These are phyloP conservation scores for Drosophila orosa DNA, from an alignment of 1,140 invertebrate species.

Conservation along the genomic window DNA sequence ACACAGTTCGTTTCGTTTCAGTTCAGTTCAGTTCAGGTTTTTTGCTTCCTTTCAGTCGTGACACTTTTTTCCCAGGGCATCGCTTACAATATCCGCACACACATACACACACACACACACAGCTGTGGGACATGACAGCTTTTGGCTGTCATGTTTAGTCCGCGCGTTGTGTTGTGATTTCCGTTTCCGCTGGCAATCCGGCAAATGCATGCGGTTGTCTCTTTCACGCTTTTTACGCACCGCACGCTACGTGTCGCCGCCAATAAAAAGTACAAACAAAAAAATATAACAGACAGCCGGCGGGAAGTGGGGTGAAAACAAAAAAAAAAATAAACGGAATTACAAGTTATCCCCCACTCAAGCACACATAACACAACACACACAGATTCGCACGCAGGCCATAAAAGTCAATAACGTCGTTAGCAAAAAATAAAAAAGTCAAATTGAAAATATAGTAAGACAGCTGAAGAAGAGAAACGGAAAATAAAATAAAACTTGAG, in stretches of 20 bases:
- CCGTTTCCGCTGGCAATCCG: constrained; percentile 58
- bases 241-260: constrained; percentile 47
- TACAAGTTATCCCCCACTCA: constrained; percentile 45
- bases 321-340: constrained; percentile 41
- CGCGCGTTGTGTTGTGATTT: constrained; percentile 64
- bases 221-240: constrained; percentile 62
- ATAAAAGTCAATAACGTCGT: constrained; percentile 57
- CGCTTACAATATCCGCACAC: constrained; percentile 52
- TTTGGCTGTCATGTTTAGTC: constrained; percentile 64
- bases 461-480: constrained; percentile 14
- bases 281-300: constrained; percentile 29
- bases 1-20: neutral
- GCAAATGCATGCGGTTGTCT: constrained; percentile 54
- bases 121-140: constrained; percentile 58
- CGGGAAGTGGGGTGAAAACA: constrained; percentile 13
- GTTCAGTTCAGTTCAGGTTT: constrained; percentile 36
- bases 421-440: constrained; percentile 51
- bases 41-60: constrained; percentile 39
- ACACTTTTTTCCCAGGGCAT: constrained; percentile 52
- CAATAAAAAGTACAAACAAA: constrained; percentile 58
- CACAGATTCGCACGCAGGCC: constrained; percentile 20
- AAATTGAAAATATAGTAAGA: constrained; percentile 58
- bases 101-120: constrained; percentile 15
- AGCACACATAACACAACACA: neutral
- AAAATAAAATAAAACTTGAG: constrained; percentile 46